A percentile compares a stretch with the other conserved stretches of the same genome.
These are phyloP conservation scores for Drosophila yakuba DNA, from an alignment of 1,140 invertebrate species.

Conservation along the genomic window DNA sequence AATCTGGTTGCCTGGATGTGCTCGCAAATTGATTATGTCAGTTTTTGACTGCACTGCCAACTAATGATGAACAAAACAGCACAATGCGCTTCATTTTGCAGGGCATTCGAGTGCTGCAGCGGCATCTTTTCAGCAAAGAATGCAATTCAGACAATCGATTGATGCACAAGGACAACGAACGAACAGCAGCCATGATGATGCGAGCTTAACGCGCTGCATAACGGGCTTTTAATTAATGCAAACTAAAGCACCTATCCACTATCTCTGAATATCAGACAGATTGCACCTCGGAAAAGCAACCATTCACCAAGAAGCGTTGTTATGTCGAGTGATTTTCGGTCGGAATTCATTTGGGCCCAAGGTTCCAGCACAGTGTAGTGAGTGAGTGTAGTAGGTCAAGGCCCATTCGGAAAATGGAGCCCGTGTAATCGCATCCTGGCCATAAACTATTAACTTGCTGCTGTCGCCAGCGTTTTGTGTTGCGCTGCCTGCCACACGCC, in stretches of 20 bases:
- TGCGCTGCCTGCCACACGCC: constrained; percentile 23
- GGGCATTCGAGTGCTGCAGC: constrained; percentile 4
- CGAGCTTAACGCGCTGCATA: constrained; percentile 60
- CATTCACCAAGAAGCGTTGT: not conserved
- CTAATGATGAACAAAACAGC: not conserved
- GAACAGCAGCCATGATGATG: constrained; percentile 11
- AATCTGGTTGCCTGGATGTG: not conserved
- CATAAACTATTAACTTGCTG: constrained; percentile 78
- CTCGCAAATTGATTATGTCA: not conserved
- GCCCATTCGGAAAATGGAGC: constrained; percentile 52
- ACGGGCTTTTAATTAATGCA: constrained; percentile 78
- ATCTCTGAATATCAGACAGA: constrained; percentile 24
- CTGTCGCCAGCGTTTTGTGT: constrained; percentile 44
- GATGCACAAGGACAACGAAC: constrained; percentile 65
- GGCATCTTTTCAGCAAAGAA: constrained; percentile 34
- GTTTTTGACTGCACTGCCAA: not conserved
- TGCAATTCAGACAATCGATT: constrained; percentile 68
- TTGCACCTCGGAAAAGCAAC: not conserved
- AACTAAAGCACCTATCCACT: constrained; percentile 47
- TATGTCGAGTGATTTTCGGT: constrained; percentile 66
- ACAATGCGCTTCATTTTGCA: not conserved
- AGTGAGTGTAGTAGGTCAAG: constrained; percentile 76
- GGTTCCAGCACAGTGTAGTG: too few species aligned
- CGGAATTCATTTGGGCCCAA: constrained; percentile 62
- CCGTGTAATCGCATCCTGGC: constrained; percentile 51